Conservation (phyloP, 1,140 invertebrate species). For the Drosophila mauritiana region DNA sequence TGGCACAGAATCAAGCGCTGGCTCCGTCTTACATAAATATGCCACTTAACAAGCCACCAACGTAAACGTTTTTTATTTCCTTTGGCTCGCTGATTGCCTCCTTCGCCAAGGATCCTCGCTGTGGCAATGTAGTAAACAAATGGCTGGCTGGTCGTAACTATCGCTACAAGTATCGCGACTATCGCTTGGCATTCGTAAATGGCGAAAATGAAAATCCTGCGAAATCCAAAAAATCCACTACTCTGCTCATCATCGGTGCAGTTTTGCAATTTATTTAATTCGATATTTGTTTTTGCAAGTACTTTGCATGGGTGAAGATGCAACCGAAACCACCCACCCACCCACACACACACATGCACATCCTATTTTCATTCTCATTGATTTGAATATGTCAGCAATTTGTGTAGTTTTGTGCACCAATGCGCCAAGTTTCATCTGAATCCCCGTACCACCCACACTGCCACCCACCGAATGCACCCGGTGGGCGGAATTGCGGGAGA, state of each 20-base stretch:
- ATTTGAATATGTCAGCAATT: conserved; percentile 83
- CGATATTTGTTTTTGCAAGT: conserved; percentile 70
- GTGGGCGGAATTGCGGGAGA: neutral
- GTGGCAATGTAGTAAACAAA: conserved; percentile 36
- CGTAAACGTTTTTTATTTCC: conserved; percentile 51
- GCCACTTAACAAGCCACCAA: conserved; percentile 69
- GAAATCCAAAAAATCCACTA: conserved; percentile 5
- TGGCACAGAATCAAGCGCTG: conserved; percentile 54
- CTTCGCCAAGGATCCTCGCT: conserved; percentile 2
- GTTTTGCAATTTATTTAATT: conserved; percentile 73
- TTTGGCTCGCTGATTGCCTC: conserved; percentile 43
- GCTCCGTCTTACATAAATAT: conserved; percentile 65
- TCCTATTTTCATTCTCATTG: conserved; percentile 68
- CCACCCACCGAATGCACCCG: conserved; percentile 5
- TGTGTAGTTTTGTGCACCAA: conserved; percentile 80
- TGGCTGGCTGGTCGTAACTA: conserved; percentile 12
- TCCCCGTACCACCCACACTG: conserved; percentile 5
- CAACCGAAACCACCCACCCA: conserved; percentile 25
- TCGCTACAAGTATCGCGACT: conserved; percentile 21
- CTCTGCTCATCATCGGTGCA: conserved; percentile 19
- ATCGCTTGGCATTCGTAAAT: conserved; percentile 17
- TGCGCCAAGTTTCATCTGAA: conserved; percentile 40
- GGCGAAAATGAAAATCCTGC: conserved; percentile 27
- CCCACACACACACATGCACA: conserved; percentile 19
- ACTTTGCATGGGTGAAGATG: conserved; percentile 24